Base-by-base conservation (phyloP, 2,113 vertebrate genomes). In the Prunella himalayana region DNA sequence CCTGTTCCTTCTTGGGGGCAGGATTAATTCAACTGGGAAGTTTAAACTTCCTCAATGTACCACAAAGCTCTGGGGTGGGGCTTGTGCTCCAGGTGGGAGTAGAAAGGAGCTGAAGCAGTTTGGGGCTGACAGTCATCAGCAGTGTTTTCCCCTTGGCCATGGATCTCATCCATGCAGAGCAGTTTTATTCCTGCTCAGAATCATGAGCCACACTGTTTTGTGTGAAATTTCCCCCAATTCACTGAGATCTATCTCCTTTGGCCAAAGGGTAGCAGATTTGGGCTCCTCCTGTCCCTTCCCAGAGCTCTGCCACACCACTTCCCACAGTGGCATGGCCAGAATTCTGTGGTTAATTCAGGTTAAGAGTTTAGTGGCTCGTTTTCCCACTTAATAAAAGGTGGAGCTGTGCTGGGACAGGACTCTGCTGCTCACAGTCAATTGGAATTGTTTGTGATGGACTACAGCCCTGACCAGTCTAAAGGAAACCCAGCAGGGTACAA, bases 71-170 rank as follows among this genome's bases (percentile, higher is more conserved):
- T 80, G 57, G n/a, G 45, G 0, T 77, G 53, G 44, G 28, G 5
- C 39, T 59, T 25, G 45, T 45, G 54, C 76, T 77, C 31, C 3
- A 27, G 27, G 42, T 4, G 18, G 57, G 35, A 39, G 14, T 6
- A 4, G 5, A 13, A 2, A 41, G 31, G 37, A 35, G 18, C 23
- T 0, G 0, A 9, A 65, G 59, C 37, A 15, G 23, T n/a, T 69
- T 37, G 25, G 42, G 49, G 27, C 12, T 15, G 35, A 10, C 1
- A 5, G 0, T 31, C 0, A 0, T 25, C 4, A 3, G 44, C 30
- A 53, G 23, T 1, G 2, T 33, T 88, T 72, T 56, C 18, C 31
- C 7, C 33, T 53, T 14, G 18, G 15, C 41, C 4, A 0, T 35
- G 76, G 61, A 20, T 61, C 72, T 85, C n/a, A 47, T 80, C 45